These are phyloP conservation scores for Aurelia aurita DNA, from an alignment of 30 jellyfish, hydroid and myxozoan genomes.

Conservation along the genomic window DNA sequence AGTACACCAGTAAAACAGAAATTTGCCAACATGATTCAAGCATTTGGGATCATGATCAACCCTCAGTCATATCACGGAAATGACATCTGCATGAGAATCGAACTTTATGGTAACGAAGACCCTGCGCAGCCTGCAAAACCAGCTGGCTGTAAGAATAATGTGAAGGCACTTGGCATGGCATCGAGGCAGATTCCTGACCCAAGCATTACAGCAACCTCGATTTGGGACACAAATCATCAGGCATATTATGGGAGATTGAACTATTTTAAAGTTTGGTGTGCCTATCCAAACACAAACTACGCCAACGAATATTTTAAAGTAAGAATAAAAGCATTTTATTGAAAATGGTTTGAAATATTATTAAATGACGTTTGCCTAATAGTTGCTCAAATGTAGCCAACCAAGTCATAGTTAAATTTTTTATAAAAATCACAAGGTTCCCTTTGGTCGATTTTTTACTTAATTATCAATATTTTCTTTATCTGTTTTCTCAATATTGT, in stretches of 20 bases:
- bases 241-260: conserved; percentile 53
- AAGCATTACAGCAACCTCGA: conserved; percentile 59
- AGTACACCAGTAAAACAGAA: conserved; percentile 38
- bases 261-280: conserved; percentile 54
- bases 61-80: conserved; percentile 69
- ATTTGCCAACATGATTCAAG: conserved; percentile 5
- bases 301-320: conserved; percentile 35
- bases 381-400: too few species aligned
- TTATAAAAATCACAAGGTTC: too few species aligned
- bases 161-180: conserved; percentile 60
- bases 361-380: too few species aligned
- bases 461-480: too few species aligned
- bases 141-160: conserved; percentile 32
- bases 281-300: background rate
- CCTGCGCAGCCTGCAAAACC: conserved; percentile 34
- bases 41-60: conserved; percentile 29
- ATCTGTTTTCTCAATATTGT: too few species aligned
- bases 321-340: background rate
- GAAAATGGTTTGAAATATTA: background rate
- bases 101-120: conserved; percentile 54
- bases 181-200: conserved; percentile 37
- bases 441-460: too few species aligned
- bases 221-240: conserved; percentile 49
- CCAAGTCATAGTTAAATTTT: too few species aligned
- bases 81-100: conserved; percentile 70